phyloP scores from a whole-genome alignment of 2,797 vertebrate species.

The Sebastiscus albofasciatus region DNA sequence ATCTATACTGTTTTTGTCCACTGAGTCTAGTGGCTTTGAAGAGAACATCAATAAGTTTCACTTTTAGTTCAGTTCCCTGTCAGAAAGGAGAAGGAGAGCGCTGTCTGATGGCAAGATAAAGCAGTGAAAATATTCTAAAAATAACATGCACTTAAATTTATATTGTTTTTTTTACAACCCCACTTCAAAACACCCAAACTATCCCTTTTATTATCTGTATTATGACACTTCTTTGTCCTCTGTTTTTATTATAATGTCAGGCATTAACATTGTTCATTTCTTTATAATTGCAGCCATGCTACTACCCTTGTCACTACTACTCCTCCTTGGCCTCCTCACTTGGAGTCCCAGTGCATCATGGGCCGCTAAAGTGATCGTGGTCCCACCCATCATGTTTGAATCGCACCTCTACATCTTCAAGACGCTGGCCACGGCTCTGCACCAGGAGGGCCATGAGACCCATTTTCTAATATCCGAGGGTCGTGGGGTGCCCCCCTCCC shows the following conservation, averaged over 20 bases:
- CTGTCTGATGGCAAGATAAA: too few species aligned
- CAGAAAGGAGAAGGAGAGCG: rapidly evolving
- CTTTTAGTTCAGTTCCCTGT: too few species aligned
- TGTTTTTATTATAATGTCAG: neutral
- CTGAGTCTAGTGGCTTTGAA: too few species aligned
- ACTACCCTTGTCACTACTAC: slow-evolving; percentile 80
- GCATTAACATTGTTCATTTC: neutral
- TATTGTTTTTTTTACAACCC: too few species aligned
- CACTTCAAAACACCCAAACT: too few species aligned
- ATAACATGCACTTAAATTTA: too few species aligned
- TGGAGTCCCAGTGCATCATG: slow-evolving; percentile 80
- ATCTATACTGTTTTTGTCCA: too few species aligned
- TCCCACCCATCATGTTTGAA: slow-evolving; percentile 99
- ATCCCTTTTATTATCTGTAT: neutral
- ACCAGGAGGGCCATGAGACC: slow-evolving; percentile 91
- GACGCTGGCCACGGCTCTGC: slow-evolving; percentile 92
- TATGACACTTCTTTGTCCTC: neutral
- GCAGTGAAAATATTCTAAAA: too few species aligned
- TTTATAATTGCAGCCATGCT: slow-evolving; percentile 90
- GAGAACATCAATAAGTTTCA: too few species aligned
- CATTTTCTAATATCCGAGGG: slow-evolving; percentile 96
- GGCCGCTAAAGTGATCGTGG: slow-evolving; percentile 95
- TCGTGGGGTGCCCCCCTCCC: slow-evolving; percentile 90
- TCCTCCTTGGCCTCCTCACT: slow-evolving; percentile 81
- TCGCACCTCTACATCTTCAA: slow-evolving; percentile 99